Conservation (phyloP, 2,888 invertebrate species). For the Pantelozetes paolii region DNA sequence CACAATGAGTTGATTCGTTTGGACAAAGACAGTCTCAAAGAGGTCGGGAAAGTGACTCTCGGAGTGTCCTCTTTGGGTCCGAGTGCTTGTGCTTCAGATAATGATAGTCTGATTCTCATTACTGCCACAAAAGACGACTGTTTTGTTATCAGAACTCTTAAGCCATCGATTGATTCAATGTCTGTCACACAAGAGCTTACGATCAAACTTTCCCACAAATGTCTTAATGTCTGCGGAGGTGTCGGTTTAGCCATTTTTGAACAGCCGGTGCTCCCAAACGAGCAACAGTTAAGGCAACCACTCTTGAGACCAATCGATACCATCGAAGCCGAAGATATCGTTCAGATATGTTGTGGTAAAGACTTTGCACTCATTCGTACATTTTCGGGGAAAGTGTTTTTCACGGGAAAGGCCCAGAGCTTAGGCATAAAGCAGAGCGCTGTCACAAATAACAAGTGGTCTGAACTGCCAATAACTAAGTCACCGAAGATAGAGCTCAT, state of each 20-base stretch:
- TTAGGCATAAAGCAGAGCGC: slow-evolving; percentile 70
- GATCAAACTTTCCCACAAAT: slow-evolving; percentile 42
- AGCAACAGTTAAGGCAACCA: slow-evolving; percentile 49
- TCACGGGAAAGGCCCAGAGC: slow-evolving; percentile 77
- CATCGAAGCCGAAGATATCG: slow-evolving; percentile 71
- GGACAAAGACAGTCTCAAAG: slow-evolving; percentile 59
- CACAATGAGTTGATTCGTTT: slow-evolving; percentile 59
- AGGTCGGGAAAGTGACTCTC: slow-evolving; percentile 39
- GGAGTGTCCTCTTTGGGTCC: slow-evolving; percentile 52
- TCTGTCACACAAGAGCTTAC: slow-evolving; percentile 32
- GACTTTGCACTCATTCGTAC: slow-evolving; percentile 83
- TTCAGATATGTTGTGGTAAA: slow-evolving; percentile 74
- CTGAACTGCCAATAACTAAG: slow-evolving; percentile 62
- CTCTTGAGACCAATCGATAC: slow-evolving; percentile 52
- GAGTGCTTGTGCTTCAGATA: slow-evolving; percentile 68
- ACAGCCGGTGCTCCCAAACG: neutral
- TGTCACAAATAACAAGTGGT: slow-evolving; percentile 53
- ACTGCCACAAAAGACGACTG: slow-evolving; percentile 63
- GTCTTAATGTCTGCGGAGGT: slow-evolving; percentile 37
- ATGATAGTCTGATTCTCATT: slow-evolving; percentile 71
- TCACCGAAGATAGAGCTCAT: slow-evolving; percentile 69
- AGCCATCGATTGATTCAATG: slow-evolving; percentile 56
- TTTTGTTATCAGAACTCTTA: slow-evolving; percentile 70
- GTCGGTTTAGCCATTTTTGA: slow-evolving; percentile 33
- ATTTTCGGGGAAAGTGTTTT: slow-evolving; percentile 78